Percentiles rank a stretch among this genome's conserved stretches.
Evolutionary conservation across 1,140 invertebrate genomes (phyloP).

Genomic region (Megathymus violae): DNA sequence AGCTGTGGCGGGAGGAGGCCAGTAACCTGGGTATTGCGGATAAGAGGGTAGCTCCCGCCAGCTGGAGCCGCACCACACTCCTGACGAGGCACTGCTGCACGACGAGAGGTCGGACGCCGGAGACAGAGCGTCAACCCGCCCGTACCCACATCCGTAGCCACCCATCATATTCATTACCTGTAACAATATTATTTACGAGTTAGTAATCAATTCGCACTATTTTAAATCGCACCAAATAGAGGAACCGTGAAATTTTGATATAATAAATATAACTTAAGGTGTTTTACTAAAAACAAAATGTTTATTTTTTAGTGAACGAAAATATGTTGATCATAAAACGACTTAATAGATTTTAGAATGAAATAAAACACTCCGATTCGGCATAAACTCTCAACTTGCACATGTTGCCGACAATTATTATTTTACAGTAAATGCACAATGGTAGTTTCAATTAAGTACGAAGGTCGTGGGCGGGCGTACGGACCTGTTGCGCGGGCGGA

Average conservation of each 20-base stretch:
- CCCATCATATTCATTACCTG: slow-evolving; percentile 77
- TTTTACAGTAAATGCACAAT: slow-evolving; percentile 33
- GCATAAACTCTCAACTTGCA: neutral
- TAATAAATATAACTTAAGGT: no score
- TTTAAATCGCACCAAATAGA: no score
- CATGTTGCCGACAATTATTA: slow-evolving; percentile 12
- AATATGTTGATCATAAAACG: no score
- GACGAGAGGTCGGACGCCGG: slow-evolving; percentile 74
- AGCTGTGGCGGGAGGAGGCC: slow-evolving; percentile 56
- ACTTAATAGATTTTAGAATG: no score
- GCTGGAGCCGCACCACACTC: no score
- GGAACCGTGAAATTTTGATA: no score
- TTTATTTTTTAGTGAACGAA: no score
- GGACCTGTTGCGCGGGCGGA: slow-evolving; percentile 78
- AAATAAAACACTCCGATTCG: neutral
- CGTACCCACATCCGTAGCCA: slow-evolving; percentile 67
- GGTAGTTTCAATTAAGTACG: slow-evolving; percentile 43
- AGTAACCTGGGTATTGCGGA: slow-evolving; percentile 68
- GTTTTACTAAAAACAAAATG: no score
- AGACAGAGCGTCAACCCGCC: slow-evolving; percentile 68
- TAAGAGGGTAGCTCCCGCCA: no score
- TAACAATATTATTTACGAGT: slow-evolving; percentile 50
- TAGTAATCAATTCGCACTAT: no score
- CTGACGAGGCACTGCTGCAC: slow-evolving; percentile 76
- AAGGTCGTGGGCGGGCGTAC: slow-evolving; percentile 66